Base-by-base conservation (phyloP, 1,140 invertebrate species). In the Bombus sylvicola region DNA sequence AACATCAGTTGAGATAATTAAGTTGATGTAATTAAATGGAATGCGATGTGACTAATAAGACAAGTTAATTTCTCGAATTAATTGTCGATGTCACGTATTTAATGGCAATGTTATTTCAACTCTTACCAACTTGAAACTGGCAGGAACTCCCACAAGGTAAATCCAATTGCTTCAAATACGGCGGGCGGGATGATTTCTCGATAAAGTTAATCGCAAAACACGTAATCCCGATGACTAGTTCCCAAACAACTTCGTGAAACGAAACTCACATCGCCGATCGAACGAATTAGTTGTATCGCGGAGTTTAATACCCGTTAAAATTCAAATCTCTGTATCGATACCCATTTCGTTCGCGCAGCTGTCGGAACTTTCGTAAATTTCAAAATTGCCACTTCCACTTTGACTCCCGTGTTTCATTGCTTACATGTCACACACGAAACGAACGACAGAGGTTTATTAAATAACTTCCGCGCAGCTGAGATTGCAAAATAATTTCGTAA, bases 201-300 rank as follows among this genome's bases (percentile, higher is more conserved):
- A 78, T 43, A 76, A 82, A 57, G 37, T 79, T 43, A 34, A 83
- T 77, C 62, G 43, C 25, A 53, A 25, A 41, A 53, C 68, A 28
- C 31, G 68, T 31, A 59, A 75, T 62, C 18, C 15, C 59, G 41
- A 64, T 34, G n/a, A 79, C 41, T 79, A 37, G 75, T 28, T 62
- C 1, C 1, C 15, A 9, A 43, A 10, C 25, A 62, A 77, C 62
- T 68, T 37, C 3, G 39, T 13, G n/a, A 13, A 66, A 34, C 31
- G 13, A 10, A 37, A 79, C 68, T 79, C 59, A n/a, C 64, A 8
- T 68, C 9, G 5, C 6, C 31, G 22, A 47, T 34, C 41, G 77
- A 34, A 13, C 41, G 59, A n/a, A n/a, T 43, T 68, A 31, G 31
- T n/a, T 15, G 34, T n/a, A 31, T 43, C 10, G 18, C 18, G 28